These are phyloP conservation scores for Phoenicopterus ruber DNA, from an alignment of 2,113 vertebrate genomes.

Conservation along the genomic window DNA sequence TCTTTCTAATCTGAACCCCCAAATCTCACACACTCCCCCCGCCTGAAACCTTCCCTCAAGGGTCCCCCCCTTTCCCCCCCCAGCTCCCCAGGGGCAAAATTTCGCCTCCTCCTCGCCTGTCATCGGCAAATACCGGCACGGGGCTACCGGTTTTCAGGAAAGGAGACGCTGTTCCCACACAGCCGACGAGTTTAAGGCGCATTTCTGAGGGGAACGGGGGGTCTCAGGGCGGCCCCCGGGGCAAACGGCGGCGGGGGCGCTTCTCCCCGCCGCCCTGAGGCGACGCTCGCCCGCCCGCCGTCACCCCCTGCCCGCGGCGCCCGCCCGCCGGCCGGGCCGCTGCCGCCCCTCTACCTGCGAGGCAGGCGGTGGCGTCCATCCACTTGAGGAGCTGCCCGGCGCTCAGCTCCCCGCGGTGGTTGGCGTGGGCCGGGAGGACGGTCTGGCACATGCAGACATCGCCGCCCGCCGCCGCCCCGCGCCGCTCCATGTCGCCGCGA, in stretches of 20 bases:
- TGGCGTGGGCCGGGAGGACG: slow-evolving; percentile 68
- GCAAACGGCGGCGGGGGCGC: not conserved
- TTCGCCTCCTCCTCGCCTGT: not conserved
- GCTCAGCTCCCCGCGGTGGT: slow-evolving; percentile 68
- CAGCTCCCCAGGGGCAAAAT: not conserved
- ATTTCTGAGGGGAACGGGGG: not conserved
- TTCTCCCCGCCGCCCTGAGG: not conserved
- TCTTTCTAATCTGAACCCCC: not conserved
- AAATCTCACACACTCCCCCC: not conserved
- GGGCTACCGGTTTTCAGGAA: too few relatives aligned
- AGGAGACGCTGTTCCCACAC: not conserved
- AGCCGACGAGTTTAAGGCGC: not conserved
- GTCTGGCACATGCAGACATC: slow-evolving; percentile 69
- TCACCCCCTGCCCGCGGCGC: too few relatives aligned
- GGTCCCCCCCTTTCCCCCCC: too few relatives aligned
- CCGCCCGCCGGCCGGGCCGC: not conserved
- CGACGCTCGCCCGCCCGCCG: not conserved
- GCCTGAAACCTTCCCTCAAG: not conserved
- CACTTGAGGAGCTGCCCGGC: slow-evolving; percentile 77
- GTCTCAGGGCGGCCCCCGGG: too few relatives aligned
- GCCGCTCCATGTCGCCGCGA: not conserved
- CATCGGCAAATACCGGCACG: not conserved
- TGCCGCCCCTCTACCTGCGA: slow-evolving; percentile 67
- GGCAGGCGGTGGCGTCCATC: slow-evolving; percentile 76
- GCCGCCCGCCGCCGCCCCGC: not conserved